These are phyloP conservation scores for Thryonomys swinderianus DNA, from an alignment of 2,113 vertebrate genomes.

Conservation along the genomic window DNA sequence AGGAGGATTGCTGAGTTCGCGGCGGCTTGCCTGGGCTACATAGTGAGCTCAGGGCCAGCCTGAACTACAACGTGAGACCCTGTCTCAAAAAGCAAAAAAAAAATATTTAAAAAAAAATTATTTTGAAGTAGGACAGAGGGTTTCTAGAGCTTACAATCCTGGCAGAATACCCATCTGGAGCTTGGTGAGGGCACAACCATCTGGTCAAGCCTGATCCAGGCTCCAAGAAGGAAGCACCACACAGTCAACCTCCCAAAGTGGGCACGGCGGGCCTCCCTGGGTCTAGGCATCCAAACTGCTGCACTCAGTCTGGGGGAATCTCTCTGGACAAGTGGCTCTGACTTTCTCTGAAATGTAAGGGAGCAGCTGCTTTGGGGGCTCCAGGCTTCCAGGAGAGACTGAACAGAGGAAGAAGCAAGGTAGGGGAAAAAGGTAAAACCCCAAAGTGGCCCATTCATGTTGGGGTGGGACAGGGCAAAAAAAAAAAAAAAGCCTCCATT, in stretches of 20 bases:
- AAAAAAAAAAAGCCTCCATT: fast-evolving
- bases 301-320: not conserved
- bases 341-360: not conserved
- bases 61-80: too few relatives aligned
- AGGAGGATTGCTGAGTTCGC: too few relatives aligned
- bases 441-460: not conserved
- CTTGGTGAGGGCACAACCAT: not conserved
- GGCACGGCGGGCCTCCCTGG: fast-evolving
- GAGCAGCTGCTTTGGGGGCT: too few relatives aligned
- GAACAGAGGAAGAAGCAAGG: not conserved
- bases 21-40: too few relatives aligned
- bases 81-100: too few relatives aligned
- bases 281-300: not conserved
- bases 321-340: not conserved
- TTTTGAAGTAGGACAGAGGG: not conserved
- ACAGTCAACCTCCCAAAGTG: not conserved
- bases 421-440: too few relatives aligned
- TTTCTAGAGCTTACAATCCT: not conserved
- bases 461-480: not conserved
- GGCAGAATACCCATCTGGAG: not conserved
- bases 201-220: not conserved
- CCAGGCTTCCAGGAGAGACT: not conserved
- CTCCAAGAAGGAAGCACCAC: not conserved
- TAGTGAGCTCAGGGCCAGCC: too few relatives aligned
- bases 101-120: too few relatives aligned